Evolutionary conservation across 2,888 invertebrate species (phyloP).

Genomic region (Andrena minutula): DNA sequence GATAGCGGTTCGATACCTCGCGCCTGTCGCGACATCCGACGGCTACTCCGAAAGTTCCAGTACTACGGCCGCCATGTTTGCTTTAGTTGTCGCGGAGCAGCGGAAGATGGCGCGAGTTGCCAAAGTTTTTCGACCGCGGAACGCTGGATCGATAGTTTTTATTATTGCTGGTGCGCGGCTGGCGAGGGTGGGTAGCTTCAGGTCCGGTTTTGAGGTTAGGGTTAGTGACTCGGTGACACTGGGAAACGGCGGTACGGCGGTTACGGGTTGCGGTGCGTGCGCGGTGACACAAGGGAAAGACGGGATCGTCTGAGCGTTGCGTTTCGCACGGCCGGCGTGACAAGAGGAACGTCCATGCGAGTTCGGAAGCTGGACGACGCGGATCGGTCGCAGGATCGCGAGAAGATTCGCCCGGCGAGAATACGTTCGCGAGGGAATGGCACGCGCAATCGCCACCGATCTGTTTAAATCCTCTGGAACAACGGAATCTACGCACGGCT

Average conservation of each 20-base stretch:
- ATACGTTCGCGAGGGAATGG: slow-evolving; percentile 29
- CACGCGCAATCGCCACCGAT: slow-evolving; percentile 20
- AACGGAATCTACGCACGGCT: slow-evolving; percentile 38
- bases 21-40: slow-evolving; percentile 22
- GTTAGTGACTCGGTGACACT: slow-evolving; percentile 77
- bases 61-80: slow-evolving; percentile 39
- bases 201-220: slow-evolving; percentile 77
- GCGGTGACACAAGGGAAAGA: slow-evolving; percentile 25
- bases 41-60: not conserved
- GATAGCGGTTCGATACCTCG: not conserved
- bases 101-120: slow-evolving; percentile 73
- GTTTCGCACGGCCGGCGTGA: not conserved
- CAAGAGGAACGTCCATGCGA: slow-evolving; percentile 7
- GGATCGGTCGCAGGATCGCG: not conserved
- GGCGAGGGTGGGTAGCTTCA: slow-evolving; percentile 64
- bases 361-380: not conserved
- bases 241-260: slow-evolving; percentile 64
- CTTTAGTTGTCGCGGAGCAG: slow-evolving; percentile 33
- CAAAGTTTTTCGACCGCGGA: slow-evolving; percentile 66
- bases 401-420: not conserved
- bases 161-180: slow-evolving; percentile 69
- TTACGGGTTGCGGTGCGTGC: slow-evolving; percentile 51
- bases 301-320: slow-evolving; percentile 16
- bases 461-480: slow-evolving; percentile 60
- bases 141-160: slow-evolving; percentile 80